Percentiles rank a stretch among this genome's conserved stretches.
phyloP scores from a whole-genome alignment of 2,797 vertebrate genomes.

The Crenuchus spilurus region DNA sequence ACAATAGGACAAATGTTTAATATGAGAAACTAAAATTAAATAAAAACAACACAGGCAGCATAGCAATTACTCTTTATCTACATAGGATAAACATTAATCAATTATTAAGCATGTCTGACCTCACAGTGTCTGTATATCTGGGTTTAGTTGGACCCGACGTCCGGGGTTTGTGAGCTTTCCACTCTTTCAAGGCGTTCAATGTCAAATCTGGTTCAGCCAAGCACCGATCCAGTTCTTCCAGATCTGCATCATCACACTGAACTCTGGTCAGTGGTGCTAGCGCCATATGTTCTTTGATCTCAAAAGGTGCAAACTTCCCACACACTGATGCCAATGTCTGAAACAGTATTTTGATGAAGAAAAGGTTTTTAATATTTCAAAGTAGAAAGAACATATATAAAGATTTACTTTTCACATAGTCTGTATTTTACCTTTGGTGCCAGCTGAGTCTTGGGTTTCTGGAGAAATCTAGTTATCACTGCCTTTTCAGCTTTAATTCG shows the following conservation, averaged over 20 bases:
- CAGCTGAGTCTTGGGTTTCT: slow-evolving; percentile 91
- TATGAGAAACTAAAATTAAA: not conserved
- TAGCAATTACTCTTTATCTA: not conserved
- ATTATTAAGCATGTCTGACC: slow-evolving; percentile 59
- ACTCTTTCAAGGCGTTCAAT: slow-evolving; percentile 79
- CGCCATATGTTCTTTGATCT: slow-evolving; percentile 94
- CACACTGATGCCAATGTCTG: slow-evolving; percentile 93
- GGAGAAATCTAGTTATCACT: slow-evolving; percentile 93
- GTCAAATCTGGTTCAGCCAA: slow-evolving; percentile 71
- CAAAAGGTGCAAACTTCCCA: slow-evolving; percentile 97
- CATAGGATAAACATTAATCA: too few species aligned
- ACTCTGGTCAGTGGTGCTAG: slow-evolving; percentile 88
- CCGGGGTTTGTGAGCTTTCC: slow-evolving; percentile 78
- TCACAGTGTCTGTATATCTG: slow-evolving; percentile 29
- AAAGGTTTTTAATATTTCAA: not conserved
- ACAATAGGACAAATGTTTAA: not conserved
- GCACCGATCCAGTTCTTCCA: slow-evolving; percentile 83
- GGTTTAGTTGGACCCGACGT: slow-evolving; percentile 80
- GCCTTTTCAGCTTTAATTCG: slow-evolving; percentile 94
- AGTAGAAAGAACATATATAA: not conserved
- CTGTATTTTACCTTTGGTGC: slow-evolving; percentile 86
- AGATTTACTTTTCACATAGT: not conserved
- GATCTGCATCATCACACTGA: slow-evolving; percentile 76
- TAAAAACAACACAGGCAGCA: not conserved
- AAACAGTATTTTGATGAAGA: slow-evolving; percentile 21